These are phyloP conservation scores for Synanthedon vespiformis DNA, from an alignment of 2,888 invertebrate species.

Conservation along the genomic window DNA sequence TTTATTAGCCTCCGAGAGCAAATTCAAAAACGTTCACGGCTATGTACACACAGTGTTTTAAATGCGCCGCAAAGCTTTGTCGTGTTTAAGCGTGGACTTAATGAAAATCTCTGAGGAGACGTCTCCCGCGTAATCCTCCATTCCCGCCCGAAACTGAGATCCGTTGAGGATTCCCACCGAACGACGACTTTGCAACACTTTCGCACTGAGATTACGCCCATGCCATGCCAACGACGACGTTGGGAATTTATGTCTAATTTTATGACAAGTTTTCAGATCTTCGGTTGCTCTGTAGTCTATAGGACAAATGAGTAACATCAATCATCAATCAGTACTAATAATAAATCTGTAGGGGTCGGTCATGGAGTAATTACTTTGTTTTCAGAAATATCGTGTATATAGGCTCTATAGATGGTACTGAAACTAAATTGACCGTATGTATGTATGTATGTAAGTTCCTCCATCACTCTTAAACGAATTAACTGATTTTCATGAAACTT, in stretches of 20 bases:
- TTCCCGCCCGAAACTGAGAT: constrained; percentile 21
- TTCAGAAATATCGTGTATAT: no score
- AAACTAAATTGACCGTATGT: no score
- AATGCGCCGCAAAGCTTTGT: constrained; percentile 25
- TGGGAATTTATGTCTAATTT: constrained; percentile 5
- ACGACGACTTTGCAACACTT: constrained; percentile 33
- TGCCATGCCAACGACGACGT: constrained; percentile 5
- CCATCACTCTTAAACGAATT: no score
- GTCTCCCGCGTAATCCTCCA: constrained; percentile 23
- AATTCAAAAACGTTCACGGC: not conserved
- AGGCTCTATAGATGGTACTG: no score
- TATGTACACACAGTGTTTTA: not conserved
- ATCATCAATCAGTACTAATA: no score
- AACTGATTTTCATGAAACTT: no score
- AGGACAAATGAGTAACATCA: no score
- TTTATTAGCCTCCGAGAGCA: not conserved
- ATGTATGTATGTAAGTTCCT: no score
- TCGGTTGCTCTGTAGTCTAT: no score
- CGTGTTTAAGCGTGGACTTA: constrained; percentile 40
- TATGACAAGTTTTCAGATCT: no score
- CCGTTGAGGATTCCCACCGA: constrained; percentile 19
- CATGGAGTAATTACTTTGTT: no score
- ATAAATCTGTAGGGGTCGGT: no score
- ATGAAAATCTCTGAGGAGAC: constrained; percentile 43
- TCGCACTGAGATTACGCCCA: constrained; percentile 23